phyloP scores from a whole-genome alignment of 2,797 vertebrate genomes.

The Gymnopithys bicolor region DNA sequence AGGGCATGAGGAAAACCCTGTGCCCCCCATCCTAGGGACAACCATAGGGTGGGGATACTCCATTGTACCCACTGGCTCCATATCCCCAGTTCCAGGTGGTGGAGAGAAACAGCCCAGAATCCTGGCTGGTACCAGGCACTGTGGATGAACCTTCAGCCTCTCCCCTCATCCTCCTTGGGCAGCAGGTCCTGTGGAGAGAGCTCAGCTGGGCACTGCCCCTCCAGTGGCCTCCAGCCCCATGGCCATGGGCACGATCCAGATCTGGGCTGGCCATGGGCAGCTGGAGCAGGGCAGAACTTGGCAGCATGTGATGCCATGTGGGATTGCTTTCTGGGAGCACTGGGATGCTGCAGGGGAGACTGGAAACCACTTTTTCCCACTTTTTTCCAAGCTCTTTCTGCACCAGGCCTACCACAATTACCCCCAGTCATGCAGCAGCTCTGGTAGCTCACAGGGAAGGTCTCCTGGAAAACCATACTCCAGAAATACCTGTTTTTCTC shows the following conservation, averaged over 20 bases:
- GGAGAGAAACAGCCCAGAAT: not conserved
- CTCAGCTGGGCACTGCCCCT: not conserved
- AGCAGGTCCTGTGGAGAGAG: not conserved
- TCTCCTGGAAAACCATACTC: not conserved
- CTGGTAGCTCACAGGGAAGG: not conserved
- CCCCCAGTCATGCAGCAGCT: rapidly evolving
- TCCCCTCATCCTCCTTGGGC: not conserved
- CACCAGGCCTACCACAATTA: rapidly evolving
- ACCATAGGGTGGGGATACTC: not conserved
- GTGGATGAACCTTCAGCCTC: not conserved
- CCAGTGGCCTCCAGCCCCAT: not conserved
- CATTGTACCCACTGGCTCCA: rapidly evolving
- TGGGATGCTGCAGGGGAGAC: not conserved
- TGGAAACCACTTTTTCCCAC: not conserved
- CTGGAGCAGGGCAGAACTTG: not conserved
- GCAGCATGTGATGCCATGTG: rapidly evolving
- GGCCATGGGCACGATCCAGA: not conserved
- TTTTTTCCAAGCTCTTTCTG: not conserved
- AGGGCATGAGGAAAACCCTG: not conserved
- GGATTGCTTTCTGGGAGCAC: not conserved
- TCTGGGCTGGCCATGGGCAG: not conserved
- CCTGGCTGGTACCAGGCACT: not conserved
- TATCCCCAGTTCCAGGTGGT: not conserved
- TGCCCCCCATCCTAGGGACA: not conserved
- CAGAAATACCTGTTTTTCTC: rapidly evolving